Conservation (phyloP, 2,888 invertebrate genomes). For the Leucania comma region DNA sequence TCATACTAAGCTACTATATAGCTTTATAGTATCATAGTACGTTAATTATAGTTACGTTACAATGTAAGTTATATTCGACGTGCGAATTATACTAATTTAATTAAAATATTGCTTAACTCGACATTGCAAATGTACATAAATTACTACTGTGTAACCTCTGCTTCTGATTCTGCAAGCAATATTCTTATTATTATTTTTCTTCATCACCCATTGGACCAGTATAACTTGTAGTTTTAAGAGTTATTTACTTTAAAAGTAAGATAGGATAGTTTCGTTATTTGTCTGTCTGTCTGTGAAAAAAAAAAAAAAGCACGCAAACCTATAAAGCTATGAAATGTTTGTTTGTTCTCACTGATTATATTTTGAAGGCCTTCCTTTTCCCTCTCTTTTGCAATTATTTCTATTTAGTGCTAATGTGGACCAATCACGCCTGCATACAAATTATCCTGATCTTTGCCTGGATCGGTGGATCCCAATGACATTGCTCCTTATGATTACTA, state of each 20-base stretch:
- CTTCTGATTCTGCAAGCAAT: background rate
- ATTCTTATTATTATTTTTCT: background rate
- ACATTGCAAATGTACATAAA: conserved; percentile 15
- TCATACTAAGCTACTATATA: background rate
- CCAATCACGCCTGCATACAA: no score
- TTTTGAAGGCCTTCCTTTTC: no score
- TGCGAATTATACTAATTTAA: conserved; percentile 20
- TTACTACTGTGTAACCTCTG: conserved; percentile 11
- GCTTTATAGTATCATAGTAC: no score
- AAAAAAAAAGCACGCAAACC: no score
- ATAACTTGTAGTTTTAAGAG: no score
- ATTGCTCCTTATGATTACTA: no score
- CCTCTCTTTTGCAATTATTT: background rate
- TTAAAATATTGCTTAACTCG: conserved; percentile 16
- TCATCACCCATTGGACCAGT: background rate
- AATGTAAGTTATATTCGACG: conserved; percentile 15
- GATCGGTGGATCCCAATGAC: background rate
- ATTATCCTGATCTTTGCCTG: background rate
- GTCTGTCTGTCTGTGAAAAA: no score
- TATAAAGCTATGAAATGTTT: no score
- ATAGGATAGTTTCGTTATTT: no score
- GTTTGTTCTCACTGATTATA: no score
- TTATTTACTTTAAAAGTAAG: no score
- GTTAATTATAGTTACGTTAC: conserved; percentile 3
- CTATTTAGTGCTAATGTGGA: background rate